Conservation (phyloP, 2,797 vertebrate genomes). For the Diglossa cyanea region DNA sequence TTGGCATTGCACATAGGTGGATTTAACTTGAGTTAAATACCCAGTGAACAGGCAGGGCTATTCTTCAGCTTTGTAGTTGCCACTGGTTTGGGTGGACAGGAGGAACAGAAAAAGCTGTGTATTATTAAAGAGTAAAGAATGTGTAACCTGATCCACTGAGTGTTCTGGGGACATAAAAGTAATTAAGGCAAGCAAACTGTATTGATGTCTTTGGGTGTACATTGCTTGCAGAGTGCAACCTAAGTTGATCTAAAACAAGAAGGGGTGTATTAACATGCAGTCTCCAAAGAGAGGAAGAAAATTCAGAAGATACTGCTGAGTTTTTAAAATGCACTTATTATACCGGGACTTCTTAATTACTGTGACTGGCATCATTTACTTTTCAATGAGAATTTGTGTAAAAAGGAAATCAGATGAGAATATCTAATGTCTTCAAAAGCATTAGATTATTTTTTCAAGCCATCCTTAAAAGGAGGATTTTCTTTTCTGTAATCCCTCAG, state of each 20-base stretch:
- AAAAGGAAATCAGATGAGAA: neutral
- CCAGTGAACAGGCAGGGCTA: neutral
- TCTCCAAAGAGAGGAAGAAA: neutral
- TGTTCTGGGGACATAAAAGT: neutral
- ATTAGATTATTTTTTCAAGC: neutral
- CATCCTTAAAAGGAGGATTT: neutral
- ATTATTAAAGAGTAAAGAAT: neutral
- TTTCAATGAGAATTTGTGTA: neutral
- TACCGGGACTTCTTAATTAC: slow-evolving; percentile 9
- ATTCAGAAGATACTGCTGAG: neutral
- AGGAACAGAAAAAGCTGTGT: neutral
- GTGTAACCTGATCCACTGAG: neutral
- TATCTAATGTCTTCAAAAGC: neutral
- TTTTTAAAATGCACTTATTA: neutral
- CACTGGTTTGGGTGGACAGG: neutral
- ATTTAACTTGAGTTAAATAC: neutral
- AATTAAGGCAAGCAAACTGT: neutral
- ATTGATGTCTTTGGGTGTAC: neutral
- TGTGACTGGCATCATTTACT: neutral
- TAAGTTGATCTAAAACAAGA: neutral
- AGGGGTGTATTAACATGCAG: neutral
- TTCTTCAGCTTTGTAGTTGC: neutral
- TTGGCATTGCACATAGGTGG: neutral
- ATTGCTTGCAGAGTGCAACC: neutral
- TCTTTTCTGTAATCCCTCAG: neutral